phyloP scores from a whole-genome alignment of 2,888 invertebrate species.

The Onchidella celtica region DNA sequence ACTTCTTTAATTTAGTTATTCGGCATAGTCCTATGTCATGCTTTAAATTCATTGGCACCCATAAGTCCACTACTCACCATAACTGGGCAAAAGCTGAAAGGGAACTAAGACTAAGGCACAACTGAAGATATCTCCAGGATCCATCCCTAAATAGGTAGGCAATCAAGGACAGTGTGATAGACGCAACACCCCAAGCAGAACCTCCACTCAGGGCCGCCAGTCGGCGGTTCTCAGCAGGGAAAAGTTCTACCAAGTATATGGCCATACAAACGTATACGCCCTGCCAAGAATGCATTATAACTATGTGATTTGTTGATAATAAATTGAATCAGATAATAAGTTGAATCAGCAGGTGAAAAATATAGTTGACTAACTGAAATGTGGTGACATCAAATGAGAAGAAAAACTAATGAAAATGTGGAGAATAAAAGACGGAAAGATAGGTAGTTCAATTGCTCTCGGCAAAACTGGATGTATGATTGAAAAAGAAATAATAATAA shows the following conservation, averaged over 20 bases:
- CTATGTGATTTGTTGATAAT: not conserved
- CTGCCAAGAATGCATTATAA: constrained; percentile 5
- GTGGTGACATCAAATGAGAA: too few species aligned
- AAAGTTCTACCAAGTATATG: constrained; percentile 55
- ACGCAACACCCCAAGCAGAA: constrained; percentile 61
- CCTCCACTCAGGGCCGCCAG: constrained; percentile 57
- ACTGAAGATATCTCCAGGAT: constrained; percentile 60
- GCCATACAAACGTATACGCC: constrained; percentile 39
- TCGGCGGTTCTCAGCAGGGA: constrained; percentile 60
- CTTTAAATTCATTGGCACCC: too few species aligned
- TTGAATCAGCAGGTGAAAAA: too few species aligned
- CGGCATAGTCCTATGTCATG: too few species aligned
- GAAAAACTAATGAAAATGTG: too few species aligned
- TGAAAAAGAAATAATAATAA: too few species aligned
- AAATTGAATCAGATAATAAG: too few species aligned
- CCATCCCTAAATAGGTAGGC: constrained; percentile 57
- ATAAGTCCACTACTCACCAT: constrained; percentile 45
- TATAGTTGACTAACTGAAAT: too few species aligned
- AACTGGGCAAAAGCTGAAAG: constrained; percentile 1
- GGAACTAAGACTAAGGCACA: constrained; percentile 19
- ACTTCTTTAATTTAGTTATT: too few species aligned
- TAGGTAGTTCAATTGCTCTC: too few species aligned
- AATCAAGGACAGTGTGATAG: constrained; percentile 57
- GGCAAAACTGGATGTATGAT: too few species aligned
- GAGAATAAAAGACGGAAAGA: too few species aligned